Conservation (phyloP, 2,113 vertebrate genomes). For the Calonectris borealis region DNA sequence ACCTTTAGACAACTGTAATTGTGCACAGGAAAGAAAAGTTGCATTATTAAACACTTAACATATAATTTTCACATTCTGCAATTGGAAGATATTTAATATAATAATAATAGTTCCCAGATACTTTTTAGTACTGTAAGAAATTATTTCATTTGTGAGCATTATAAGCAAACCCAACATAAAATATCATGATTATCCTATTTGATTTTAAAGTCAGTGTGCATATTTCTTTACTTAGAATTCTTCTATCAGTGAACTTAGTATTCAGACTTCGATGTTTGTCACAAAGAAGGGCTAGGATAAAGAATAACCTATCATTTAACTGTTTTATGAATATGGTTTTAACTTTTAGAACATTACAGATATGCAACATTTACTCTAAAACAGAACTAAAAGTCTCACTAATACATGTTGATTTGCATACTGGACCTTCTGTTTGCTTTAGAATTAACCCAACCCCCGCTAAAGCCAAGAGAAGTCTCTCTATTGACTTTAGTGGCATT, state of each 20-base stretch:
- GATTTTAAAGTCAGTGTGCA: background rate
- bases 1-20: background rate
- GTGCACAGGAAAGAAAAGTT: background rate
- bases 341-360: background rate
- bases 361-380: background rate
- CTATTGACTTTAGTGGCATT: background rate
- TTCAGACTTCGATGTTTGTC: background rate
- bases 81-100: background rate
- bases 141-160: background rate
- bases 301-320: background rate
- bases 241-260: background rate
- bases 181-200: background rate
- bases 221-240: background rate
- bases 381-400: background rate
- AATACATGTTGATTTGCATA: background rate
- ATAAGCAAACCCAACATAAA: background rate
- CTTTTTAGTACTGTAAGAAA: background rate
- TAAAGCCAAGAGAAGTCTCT: conserved; percentile 10
- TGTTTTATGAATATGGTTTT: background rate
- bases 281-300: background rate
- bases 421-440: background rate
- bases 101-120: background rate
- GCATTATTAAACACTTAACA: background rate
- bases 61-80: background rate
- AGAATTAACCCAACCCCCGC: background rate